phyloP scores from a whole-genome alignment of 1,140 invertebrate species.

The Sycobia sp. region DNA sequence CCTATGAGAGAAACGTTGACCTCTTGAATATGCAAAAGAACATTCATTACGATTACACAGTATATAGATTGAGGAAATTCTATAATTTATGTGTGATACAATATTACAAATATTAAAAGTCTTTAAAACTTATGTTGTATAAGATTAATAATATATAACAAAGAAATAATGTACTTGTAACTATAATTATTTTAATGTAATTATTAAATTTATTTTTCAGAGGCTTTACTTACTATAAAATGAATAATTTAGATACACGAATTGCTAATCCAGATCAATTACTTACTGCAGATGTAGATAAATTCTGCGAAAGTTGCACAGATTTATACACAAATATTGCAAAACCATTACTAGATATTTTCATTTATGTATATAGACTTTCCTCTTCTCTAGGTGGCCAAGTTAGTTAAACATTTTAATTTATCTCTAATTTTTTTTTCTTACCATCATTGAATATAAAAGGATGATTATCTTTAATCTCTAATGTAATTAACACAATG shows the following conservation, averaged over 20 bases:
- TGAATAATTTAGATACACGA: constrained; percentile 92
- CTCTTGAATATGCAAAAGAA: constrained; percentile 7
- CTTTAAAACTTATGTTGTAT: too few relatives aligned
- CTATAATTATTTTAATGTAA: too few relatives aligned
- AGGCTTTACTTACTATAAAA: constrained; percentile 96
- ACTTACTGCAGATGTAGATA: constrained; percentile 94
- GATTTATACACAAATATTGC: constrained; percentile 97
- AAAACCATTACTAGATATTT: constrained; percentile 93
- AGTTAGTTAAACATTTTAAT: constrained; percentile 60
- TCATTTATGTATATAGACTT: constrained; percentile 90
- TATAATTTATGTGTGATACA: too few relatives aligned
- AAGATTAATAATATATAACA: too few relatives aligned
- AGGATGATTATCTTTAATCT: too few relatives aligned
- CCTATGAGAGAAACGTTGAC: neutral
- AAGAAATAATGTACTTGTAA: too few relatives aligned
- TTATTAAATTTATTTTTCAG: constrained; percentile 61
- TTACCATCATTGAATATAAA: neutral
- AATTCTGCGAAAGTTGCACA: constrained; percentile 93
- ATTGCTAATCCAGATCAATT: constrained; percentile 97
- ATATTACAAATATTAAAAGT: too few relatives aligned
- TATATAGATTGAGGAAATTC: too few relatives aligned
- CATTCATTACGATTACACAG: constrained; percentile 16
- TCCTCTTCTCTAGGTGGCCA: constrained; percentile 81
- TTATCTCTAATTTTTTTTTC: neutral
- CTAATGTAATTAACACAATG: neutral